A percentile compares a stretch with the other conserved stretches of the same genome.
Evolutionary conservation across 2,797 vertebrate genomes (phyloP).

Genomic region (Chromis chromis): DNA sequence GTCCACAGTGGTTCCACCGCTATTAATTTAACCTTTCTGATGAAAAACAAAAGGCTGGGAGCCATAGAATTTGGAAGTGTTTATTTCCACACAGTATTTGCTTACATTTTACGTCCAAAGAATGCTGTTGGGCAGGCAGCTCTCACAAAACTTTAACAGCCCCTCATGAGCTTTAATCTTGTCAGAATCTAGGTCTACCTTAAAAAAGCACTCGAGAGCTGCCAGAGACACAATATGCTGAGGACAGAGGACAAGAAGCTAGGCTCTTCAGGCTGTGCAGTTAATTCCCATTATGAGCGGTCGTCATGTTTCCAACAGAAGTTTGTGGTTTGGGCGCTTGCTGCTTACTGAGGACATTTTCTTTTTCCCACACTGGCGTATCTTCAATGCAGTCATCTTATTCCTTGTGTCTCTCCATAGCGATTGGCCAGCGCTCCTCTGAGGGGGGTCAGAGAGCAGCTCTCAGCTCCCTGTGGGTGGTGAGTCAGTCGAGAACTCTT

Average conservation of each 20-base stretch:
- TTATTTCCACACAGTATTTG: slow-evolving; percentile 57
- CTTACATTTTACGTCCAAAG: slow-evolving; percentile 53
- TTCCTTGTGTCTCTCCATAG: slow-evolving; percentile 40
- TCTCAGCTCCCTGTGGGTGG: slow-evolving; percentile 53
- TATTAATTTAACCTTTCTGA: slow-evolving; percentile 59
- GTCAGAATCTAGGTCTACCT: slow-evolving; percentile 57
- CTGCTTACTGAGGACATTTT: slow-evolving; percentile 59
- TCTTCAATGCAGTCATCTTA: slow-evolving; percentile 55
- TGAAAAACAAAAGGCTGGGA: slow-evolving; percentile 57
- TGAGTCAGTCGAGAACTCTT: slow-evolving; percentile 33
- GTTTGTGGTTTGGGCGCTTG: slow-evolving; percentile 71
- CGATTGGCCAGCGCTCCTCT: slow-evolving; percentile 51
- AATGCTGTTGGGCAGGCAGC: slow-evolving; percentile 46
- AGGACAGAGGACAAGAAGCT: slow-evolving; percentile 52
- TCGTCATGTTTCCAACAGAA: slow-evolving; percentile 67
- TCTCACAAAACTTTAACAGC: slow-evolving; percentile 46
- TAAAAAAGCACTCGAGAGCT: slow-evolving; percentile 47
- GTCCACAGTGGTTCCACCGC: slow-evolving; percentile 43
- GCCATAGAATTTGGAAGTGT: slow-evolving; percentile 52
- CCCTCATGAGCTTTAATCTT: slow-evolving; percentile 60
- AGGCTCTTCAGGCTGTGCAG: slow-evolving; percentile 52
- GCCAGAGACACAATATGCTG: slow-evolving; percentile 45
- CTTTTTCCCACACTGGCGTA: slow-evolving; percentile 70
- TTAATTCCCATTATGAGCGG: slow-evolving; percentile 62
- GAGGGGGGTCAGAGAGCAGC: slow-evolving; percentile 60